These are phyloP conservation scores for Acanthisitta chloris DNA, from an alignment of 2,113 vertebrate genomes.

Conservation along the genomic window DNA sequence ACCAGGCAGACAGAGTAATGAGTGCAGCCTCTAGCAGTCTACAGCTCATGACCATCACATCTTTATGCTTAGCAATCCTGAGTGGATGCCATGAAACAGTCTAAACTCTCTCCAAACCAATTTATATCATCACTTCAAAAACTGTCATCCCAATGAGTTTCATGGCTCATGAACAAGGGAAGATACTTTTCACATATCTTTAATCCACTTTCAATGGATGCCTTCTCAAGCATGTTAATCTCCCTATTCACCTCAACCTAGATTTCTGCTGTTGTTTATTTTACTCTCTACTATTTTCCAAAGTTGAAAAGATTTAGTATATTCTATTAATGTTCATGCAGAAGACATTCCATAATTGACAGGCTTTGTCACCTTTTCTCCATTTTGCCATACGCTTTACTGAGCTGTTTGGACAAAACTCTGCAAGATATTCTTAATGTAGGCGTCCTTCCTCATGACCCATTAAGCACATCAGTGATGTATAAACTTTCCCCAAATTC, in stretches of 20 bases:
- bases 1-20: neutral
- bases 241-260: neutral
- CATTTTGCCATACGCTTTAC: neutral
- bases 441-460: neutral
- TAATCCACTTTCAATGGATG: neutral
- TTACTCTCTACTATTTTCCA: neutral
- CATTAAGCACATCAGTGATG: neutral
- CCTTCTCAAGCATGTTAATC: neutral
- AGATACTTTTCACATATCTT: neutral
- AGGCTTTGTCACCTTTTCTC: neutral
- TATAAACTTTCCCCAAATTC: neutral
- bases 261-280: neutral
- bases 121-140: neutral
- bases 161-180: neutral
- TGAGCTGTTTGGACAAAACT: neutral
- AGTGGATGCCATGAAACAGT: neutral
- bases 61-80: neutral
- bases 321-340: neutral
- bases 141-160: neutral
- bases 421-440: neutral
- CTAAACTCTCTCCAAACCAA: neutral
- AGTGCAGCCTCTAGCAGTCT: neutral
- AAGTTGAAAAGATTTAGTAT: neutral
- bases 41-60: accelerated
- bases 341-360: neutral